These are phyloP conservation scores for Vipera latastei DNA, from an alignment of 2,797 vertebrate genomes.

Conservation along the genomic window DNA sequence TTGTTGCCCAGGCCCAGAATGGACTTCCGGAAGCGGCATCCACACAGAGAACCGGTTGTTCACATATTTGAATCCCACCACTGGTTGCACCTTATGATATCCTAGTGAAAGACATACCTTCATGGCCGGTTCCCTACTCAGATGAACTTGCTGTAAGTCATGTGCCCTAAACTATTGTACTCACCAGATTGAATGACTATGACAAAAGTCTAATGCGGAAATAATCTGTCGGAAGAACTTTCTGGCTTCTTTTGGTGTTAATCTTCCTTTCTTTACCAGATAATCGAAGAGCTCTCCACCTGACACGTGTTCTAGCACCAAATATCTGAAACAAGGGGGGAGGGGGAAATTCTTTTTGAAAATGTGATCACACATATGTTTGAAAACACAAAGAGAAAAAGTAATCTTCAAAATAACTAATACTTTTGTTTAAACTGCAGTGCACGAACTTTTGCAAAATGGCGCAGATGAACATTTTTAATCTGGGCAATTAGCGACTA, in stretches of 20 bases:
- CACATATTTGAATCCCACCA: too few relatives aligned
- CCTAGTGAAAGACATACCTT: background rate
- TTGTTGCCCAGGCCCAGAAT: too few relatives aligned
- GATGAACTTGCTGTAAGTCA: background rate
- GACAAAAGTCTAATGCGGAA: slow-evolving; percentile 97
- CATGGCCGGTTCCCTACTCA: background rate
- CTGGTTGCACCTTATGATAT: background rate
- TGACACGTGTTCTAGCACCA: slow-evolving; percentile 97
- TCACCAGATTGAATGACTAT: slow-evolving; percentile 99
- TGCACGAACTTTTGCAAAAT: slow-evolving; percentile 7
- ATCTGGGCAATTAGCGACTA: background rate
- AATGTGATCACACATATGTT: background rate
- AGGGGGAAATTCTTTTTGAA: slow-evolving; percentile 30
- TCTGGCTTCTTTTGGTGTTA: slow-evolving; percentile 96
- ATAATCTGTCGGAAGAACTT: slow-evolving; percentile 99
- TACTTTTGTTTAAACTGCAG: slow-evolving; percentile 17
- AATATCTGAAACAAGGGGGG: slow-evolving; percentile 77
- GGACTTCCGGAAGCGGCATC: too few relatives aligned
- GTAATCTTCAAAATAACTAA: rapidly evolving
- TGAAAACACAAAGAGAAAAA: background rate
- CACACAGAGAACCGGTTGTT: too few relatives aligned
- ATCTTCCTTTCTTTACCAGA: slow-evolving; percentile 95
- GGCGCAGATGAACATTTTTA: slow-evolving; percentile 3
- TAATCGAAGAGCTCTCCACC: slow-evolving; percentile 98
- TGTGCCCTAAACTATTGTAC: slow-evolving; percentile 46